Evolutionary conservation across 2,888 invertebrate species (phyloP), one percentile per base, ranked within the genome.

Genomic region (Xestia xanthographa): DNA sequence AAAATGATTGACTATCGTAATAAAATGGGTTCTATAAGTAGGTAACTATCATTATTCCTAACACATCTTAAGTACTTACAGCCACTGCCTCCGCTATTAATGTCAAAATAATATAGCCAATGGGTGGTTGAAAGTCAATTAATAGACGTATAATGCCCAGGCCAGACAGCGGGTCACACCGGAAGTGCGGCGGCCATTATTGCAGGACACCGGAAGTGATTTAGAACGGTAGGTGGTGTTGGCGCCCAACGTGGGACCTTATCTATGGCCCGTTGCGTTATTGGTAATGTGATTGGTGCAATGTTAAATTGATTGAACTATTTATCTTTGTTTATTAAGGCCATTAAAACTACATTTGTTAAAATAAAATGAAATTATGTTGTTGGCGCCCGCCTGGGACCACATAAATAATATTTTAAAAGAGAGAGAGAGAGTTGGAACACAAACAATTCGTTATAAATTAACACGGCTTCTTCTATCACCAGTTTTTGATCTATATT

Each of bases 201-300:
- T 89, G 84, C 83, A 88, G 91, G 89, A 89, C 90, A 89, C 88
- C 89, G 92, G 91, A 92, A 92, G 91, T 92, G 91, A 93, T 93
- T 93, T 92, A 92, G 89, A 83, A 83, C 67, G 38, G 71, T 72
- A 77, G 86, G 84, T 83, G 77, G 79, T 17, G 67, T 78, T 87
- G 90, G 89, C 86, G 87, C 87, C 86, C 87, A 88, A 83, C 82
- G 72, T 88, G 89, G 81, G 71, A 74, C 79, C 50, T 65, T 56
- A 63, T 74, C 74, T 76, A 53, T 74, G 60, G 29, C 43, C 63
- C 60, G 63, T 68, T 73, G 50, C 68, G 72, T 73, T 75, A 29
- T 68, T 78, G 17, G 43, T 43, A 45, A 62, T 66, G 20, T 58
- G 26, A 75, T 71, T 67, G 20, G 6, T 29, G 48, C 0, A 5